Evolutionary conservation across 2,113 vertebrate species (phyloP).

Genomic region (Lichenostomus cassidix): DNA sequence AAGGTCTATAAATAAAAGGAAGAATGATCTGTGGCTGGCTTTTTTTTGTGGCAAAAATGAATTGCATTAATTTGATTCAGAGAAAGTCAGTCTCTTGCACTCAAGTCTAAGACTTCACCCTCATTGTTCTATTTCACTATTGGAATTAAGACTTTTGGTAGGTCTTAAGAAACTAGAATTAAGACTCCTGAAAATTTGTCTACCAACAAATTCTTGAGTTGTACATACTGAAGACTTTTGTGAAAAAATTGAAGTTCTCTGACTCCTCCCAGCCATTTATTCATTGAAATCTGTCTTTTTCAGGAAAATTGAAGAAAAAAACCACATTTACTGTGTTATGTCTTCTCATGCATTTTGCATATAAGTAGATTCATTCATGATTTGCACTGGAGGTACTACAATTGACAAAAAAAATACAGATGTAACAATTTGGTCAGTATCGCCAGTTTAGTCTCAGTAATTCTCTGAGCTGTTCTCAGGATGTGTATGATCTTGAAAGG

Average conservation of each 20-base stretch:
- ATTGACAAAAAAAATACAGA: neutral
- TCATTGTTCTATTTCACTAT: neutral
- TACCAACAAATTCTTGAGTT: neutral
- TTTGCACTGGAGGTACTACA: neutral
- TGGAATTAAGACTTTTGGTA: neutral
- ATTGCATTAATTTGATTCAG: neutral
- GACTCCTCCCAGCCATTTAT: neutral
- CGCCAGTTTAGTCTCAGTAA: neutral
- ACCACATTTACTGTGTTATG: fast-evolving
- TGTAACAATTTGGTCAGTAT: neutral
- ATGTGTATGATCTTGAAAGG: neutral
- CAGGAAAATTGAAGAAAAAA: neutral
- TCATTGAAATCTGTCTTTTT: neutral
- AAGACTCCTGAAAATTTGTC: neutral
- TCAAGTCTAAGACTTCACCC: neutral
- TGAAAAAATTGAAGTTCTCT: neutral
- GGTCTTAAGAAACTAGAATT: neutral
- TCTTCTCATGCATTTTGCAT: neutral
- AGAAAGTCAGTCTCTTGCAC: neutral
- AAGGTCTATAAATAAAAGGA: neutral
- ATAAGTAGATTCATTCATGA: neutral
- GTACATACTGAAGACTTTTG: neutral
- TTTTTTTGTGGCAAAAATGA: neutral
- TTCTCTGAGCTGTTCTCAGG: no score
- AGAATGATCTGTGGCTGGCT: neutral